Evolutionary conservation across 2,888 invertebrate species (phyloP), one percentile per base, ranked within the genome.

Genomic region (Oscheius sp.): DNA sequence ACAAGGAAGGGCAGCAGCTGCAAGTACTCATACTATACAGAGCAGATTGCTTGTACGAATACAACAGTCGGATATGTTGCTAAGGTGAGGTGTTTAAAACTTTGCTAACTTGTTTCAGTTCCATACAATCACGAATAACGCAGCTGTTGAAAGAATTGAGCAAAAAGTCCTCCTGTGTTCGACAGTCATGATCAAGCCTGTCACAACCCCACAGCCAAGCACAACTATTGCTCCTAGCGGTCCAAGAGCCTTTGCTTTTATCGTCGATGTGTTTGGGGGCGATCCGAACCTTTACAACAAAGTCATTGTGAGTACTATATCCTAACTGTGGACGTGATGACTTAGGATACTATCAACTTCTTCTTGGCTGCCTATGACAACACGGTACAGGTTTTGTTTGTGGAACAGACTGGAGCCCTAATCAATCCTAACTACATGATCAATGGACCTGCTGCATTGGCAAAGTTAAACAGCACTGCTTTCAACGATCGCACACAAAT

Each of bases 251-350:
- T 68, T 53, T 13, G 68, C 55, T 42, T 68, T 68, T 29, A 55
- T 68, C 13, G 7, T 68, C 33, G 68, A 68, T 35, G n/a, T 53
- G 4, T 33, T 33, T 21, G 68, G 68, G 13, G 55, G 37, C 3
- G 68, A 68, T 55, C 55, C 53, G 7, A 68, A 68, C 35, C 53
- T 68, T 35, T 68, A 33, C 55, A 53, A 68, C 29, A 37, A 35
- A 32, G 21, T 32, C 2, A 21, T 55, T 55, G 55, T 55, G 5
- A 55, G 55, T 55, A 5, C 42, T 5, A 3, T 5, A 7, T 42
- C 32, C 32, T 33, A 3, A 5, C 33, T 58, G 35, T 63, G 42
- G 35, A 11, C 37, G 11, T 11, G 11, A 4, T 42, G 35, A 29
- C 11, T 7, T 48, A 63, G 63, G 50, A 63, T 13, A 50, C 63